These are phyloP conservation scores for Hylia prasina DNA, from an alignment of 2,113 vertebrate genomes.

Conservation along the genomic window DNA sequence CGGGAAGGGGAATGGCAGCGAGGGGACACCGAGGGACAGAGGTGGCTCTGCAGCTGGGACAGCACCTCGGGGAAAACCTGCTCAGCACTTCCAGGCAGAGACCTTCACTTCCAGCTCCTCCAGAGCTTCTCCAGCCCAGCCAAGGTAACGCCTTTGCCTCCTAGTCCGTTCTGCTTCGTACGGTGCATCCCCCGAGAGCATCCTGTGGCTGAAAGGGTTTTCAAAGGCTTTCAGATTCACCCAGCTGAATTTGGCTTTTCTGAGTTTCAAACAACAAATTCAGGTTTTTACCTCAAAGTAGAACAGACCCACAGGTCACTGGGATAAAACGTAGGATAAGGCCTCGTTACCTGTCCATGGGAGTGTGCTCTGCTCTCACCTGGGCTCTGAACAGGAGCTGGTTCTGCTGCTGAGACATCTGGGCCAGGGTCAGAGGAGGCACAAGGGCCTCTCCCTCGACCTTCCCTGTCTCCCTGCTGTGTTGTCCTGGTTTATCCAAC, in stretches of 20 bases:
- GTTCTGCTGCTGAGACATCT: background rate
- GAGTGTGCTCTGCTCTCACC: background rate
- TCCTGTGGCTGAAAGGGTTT: background rate
- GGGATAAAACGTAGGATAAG: rapidly evolving
- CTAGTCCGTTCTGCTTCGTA: rapidly evolving
- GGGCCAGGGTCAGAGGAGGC: background rate
- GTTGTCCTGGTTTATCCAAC: background rate
- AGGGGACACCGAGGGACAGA: background rate
- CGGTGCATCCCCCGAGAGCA: rapidly evolving
- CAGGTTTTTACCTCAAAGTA: background rate
- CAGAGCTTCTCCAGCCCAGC: background rate
- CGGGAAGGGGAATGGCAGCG: background rate
- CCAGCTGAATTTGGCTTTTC: background rate
- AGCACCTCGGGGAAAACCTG: background rate
- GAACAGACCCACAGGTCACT: background rate
- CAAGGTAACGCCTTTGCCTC: slow-evolving; percentile 23
- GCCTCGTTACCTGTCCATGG: rapidly evolving
- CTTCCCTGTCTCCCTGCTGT: background rate
- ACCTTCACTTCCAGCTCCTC: background rate
- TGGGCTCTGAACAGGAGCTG: background rate
- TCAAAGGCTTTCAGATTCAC: background rate
- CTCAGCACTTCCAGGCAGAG: background rate
- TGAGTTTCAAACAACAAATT: background rate
- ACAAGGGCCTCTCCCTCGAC: background rate
- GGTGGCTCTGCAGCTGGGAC: background rate